Evolutionary conservation across 2,113 vertebrate species (phyloP), one percentile per base, ranked within the genome.

Genomic region (Pelobates fuscus): DNA sequence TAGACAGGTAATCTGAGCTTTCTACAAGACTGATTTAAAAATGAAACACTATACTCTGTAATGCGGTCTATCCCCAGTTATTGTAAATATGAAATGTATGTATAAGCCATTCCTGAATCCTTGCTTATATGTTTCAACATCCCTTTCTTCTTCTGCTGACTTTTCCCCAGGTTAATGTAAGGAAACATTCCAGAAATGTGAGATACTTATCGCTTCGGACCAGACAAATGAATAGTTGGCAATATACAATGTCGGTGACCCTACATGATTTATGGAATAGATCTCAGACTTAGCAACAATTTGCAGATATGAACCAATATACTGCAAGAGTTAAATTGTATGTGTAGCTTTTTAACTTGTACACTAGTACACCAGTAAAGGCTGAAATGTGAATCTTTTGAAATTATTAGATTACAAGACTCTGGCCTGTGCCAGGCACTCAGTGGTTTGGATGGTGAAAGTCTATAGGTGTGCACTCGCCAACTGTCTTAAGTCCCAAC

Each of bases 1-100:
- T 17, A 59, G 17, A 68, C 46, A 32, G 26, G 24, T 55, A 55
- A 68, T n/a, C n/a, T 55, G 66, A 68, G 66, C 66, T 32, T 49
- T 49, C 15, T 18, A 49, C 4, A 11, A 63, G 58, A n/a, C 60
- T 32, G 60, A 2, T 63, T 24, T 21, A 30, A 60, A 37, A 37
- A 63, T 37, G 60, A 63, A 63, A 63, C 20, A 7, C 27, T 63
- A 61, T 27, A 61, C 58, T 61, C 7, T 18, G 26, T 25, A 61
- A 29, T 29, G 24, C 4, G 30, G 60, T 17, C 29, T 63, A 29
- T 37, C 30, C 4, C n/a, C 17, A n/a, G 20, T 15, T 63, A 32
- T n/a, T 37, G 29, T 63, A 63, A 63, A 63, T 37, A 63, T 37
- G 60, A 32, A 63, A 25, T 63, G 29, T 20, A 37, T 63, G 60